Percentiles rank a stretch among this genome's conserved stretches.
Conservation (phyloP, 2,797 vertebrate genomes). For the Eutrigla gurnardus region DNA sequence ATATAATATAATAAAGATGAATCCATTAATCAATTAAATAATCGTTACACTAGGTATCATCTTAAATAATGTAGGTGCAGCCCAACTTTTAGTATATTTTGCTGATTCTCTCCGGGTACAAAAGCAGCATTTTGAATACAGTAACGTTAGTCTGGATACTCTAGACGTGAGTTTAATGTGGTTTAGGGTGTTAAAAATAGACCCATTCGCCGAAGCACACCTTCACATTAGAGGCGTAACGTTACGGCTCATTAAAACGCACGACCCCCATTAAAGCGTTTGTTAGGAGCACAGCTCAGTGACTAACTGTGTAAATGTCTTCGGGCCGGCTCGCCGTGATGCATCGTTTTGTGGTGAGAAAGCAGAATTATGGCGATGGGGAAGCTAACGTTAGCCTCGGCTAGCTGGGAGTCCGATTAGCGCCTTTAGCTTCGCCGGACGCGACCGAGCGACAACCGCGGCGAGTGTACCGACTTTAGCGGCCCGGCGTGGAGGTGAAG, state of each 20-base stretch:
- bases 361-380: conserved; percentile 38
- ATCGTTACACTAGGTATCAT: too few species aligned
- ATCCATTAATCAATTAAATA: too few species aligned
- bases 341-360: conserved; percentile 15
- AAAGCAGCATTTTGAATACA: background rate
- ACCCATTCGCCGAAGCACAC: fast-evolving
- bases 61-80: background rate
- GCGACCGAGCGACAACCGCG: background rate
- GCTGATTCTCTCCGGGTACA: background rate
- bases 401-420: background rate
- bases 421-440: background rate
- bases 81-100: background rate
- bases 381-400: conserved; percentile 67
- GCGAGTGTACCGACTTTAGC: fast-evolving
- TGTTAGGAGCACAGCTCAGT: fast-evolving
- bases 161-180: background rate
- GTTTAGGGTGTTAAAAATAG: conserved; percentile 58
- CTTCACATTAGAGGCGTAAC: fast-evolving
- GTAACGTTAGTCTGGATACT: background rate
- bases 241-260: background rate
- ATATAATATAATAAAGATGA: too few species aligned
- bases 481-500: fast-evolving
- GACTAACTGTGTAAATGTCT: fast-evolving
- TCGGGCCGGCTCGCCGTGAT: background rate
- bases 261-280: fast-evolving